These are phyloP conservation scores for Rhynchonycteris naso DNA, from an alignment of 2,797 vertebrate genomes.

Conservation along the genomic window DNA sequence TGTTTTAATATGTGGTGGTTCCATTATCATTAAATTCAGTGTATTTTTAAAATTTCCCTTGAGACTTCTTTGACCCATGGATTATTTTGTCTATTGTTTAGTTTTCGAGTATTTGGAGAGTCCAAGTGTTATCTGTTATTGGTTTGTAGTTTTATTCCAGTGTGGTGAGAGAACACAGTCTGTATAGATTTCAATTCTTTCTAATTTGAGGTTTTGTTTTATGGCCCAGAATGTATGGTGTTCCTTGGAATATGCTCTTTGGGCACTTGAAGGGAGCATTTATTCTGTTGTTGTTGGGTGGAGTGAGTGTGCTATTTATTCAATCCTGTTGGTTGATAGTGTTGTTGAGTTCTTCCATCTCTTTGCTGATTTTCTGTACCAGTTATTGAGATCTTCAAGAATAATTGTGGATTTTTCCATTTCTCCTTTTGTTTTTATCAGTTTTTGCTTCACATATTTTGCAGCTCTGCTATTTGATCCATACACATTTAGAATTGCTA, in stretches of 20 bases:
- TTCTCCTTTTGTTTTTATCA: not conserved
- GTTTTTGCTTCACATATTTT: not conserved
- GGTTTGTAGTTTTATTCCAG: not conserved
- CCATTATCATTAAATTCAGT: not conserved
- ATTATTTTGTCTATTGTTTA: not conserved
- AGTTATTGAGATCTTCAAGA: not conserved
- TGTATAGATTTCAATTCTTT: not conserved
- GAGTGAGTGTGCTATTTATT: not conserved
- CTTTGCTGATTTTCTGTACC: not conserved
- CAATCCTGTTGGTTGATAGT: not conserved
- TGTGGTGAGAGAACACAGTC: not conserved
- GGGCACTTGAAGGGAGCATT: not conserved
- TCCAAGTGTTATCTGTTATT: not conserved
- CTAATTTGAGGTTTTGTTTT: not conserved
- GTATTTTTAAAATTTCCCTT: not conserved
- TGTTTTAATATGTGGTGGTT: not conserved
- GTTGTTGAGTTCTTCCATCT: not conserved
- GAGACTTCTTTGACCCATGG: not conserved
- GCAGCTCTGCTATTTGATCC: not conserved
- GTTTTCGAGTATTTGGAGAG: not conserved
- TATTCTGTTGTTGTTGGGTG: not conserved
- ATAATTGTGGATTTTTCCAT: not conserved
- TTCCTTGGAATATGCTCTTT: not conserved
- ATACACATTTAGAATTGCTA: not conserved
- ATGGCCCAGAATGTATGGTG: not conserved